A percentile compares a stretch with the other conserved stretches of the same genome.
Evolutionary conservation across 2,797 vertebrate species (phyloP).

Genomic region (Trichosurus vulpecula): DNA sequence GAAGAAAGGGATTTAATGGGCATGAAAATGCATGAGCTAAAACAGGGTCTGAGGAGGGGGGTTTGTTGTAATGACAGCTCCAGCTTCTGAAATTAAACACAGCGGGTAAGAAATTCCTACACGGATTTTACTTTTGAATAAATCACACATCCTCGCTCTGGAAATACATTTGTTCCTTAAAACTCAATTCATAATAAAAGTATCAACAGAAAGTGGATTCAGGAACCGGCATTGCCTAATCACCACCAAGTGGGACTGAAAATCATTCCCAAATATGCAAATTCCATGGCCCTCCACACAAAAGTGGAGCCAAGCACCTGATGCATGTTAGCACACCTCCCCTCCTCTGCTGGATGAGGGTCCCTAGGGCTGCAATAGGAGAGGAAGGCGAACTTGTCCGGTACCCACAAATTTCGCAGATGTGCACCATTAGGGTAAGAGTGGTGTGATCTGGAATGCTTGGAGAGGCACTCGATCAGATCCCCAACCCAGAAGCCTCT

Average conservation of each 20-base stretch:
- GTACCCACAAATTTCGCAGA: background rate
- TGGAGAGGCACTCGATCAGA: background rate
- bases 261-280: background rate
- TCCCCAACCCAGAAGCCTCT: background rate
- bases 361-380: background rate
- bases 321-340: background rate
- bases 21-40: slow-evolving; percentile 34
- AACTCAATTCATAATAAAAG: slow-evolving; percentile 46
- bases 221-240: slow-evolving; percentile 60
- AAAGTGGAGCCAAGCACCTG: background rate
- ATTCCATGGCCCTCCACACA: background rate
- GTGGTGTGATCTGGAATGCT: background rate
- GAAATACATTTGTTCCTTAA: slow-evolving; percentile 52
- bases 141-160: slow-evolving; percentile 48
- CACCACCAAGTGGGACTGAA: slow-evolving; percentile 3
- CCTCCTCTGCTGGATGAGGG: background rate
- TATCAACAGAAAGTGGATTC: slow-evolving; percentile 67
- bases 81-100: slow-evolving; percentile 64
- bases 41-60: slow-evolving; percentile 7
- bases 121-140: slow-evolving; percentile 60
- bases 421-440: background rate
- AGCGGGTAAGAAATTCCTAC: slow-evolving; percentile 67
- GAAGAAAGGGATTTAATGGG: background rate
- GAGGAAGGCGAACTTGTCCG: background rate
- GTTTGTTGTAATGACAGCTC: slow-evolving; percentile 58